phyloP scores from a whole-genome alignment of 2,888 invertebrate species.

The Gasteruption jaculator region DNA sequence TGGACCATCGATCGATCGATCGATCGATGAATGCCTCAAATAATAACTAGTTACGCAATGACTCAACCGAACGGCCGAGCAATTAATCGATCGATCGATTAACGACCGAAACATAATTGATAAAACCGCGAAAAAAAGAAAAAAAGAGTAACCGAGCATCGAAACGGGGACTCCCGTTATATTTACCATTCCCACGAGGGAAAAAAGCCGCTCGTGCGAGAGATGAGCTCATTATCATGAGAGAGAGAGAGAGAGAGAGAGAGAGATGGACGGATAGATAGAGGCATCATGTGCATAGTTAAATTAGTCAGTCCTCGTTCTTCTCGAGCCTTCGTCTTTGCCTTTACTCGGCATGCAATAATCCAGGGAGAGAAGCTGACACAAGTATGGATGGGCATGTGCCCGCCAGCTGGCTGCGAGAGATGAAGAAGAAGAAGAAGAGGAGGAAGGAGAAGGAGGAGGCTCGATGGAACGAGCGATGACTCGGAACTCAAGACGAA shows the following conservation, averaged over 20 bases:
- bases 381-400: conserved; percentile 32
- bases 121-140: too few species aligned
- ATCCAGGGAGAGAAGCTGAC: conserved; percentile 8
- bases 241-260: not conserved
- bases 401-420: conserved; percentile 39
- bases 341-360: not conserved
- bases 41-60: too few species aligned
- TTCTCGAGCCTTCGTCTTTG: not conserved
- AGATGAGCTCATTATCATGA: too few species aligned
- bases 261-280: not conserved
- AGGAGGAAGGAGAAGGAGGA: conserved; percentile 10
- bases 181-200: too few species aligned
- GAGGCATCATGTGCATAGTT: conserved; percentile 4
- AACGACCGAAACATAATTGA: too few species aligned
- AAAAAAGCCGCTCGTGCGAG: too few species aligned
- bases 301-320: conserved; percentile 15
- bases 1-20: too few species aligned
- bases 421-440: conserved; percentile 13
- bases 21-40: too few species aligned
- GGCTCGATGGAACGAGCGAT: conserved; percentile 21
- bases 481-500: conserved; percentile 38
- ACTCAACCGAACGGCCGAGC: too few species aligned
- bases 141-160: too few species aligned
- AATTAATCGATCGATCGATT: too few species aligned
- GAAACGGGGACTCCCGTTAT: too few species aligned